Percentiles rank a stretch among this genome's conserved stretches.
Conservation (phyloP, 2,797 vertebrate genomes). For the Lagocephalus sceleratus region DNA sequence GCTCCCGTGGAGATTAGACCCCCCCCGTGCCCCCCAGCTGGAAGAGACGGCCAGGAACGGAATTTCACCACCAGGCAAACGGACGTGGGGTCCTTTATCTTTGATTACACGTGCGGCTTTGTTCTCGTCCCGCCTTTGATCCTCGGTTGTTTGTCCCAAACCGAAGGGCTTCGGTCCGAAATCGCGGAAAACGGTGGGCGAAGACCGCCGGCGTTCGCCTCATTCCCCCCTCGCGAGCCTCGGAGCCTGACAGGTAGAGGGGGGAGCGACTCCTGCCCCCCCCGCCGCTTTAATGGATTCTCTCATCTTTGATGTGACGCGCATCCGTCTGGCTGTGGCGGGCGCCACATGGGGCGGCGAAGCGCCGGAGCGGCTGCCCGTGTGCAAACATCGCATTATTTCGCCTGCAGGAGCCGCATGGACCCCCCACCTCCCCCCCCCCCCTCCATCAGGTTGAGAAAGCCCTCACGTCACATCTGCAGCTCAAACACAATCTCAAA, state of each 20-base stretch:
- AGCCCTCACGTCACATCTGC: not conserved
- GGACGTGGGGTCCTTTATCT: too few relatives aligned
- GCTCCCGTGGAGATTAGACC: slow-evolving; percentile 26
- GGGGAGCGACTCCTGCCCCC: too few relatives aligned
- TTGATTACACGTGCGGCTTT: too few relatives aligned
- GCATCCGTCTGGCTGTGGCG: slow-evolving; percentile 42
- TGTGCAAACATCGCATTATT: slow-evolving; percentile 44
- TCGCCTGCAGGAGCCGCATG: slow-evolving; percentile 15
- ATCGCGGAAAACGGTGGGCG: too few relatives aligned
- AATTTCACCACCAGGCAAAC: too few relatives aligned
- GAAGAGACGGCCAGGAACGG: not conserved
- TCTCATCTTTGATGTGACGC: slow-evolving; percentile 48
- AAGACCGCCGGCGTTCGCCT: too few relatives aligned
- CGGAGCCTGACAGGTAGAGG: too few relatives aligned
- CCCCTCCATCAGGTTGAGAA: slow-evolving; percentile 13
- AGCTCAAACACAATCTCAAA: not conserved
- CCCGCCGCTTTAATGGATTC: slow-evolving; percentile 60
- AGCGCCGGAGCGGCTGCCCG: slow-evolving; percentile 28
- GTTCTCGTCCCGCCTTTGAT: too few relatives aligned
- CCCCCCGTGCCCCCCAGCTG: too few relatives aligned
- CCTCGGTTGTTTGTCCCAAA: too few relatives aligned
- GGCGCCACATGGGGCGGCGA: slow-evolving; percentile 20
- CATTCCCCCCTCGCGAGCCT: too few relatives aligned
- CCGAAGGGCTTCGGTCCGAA: too few relatives aligned
- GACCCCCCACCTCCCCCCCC: slow-evolving; percentile 6